Evolutionary conservation across 1,140 invertebrate genomes (phyloP), one percentile per base, ranked within the genome.

Genomic region (Dendrolimus punctatus): DNA sequence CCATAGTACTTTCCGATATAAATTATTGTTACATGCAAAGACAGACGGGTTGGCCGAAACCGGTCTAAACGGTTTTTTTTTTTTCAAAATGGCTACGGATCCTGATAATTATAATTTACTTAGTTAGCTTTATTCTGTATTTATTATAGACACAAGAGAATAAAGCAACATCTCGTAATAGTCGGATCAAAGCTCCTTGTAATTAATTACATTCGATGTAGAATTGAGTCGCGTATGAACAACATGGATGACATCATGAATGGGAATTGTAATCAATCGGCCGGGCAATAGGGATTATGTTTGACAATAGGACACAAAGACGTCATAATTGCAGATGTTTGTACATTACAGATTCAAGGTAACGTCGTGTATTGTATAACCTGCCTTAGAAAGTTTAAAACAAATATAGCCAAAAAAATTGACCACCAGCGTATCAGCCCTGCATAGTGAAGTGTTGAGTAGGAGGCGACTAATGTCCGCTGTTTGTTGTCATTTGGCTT

Each of bases 211-310:
- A 51, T 50, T 38, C 53, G 39, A 46, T 51, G 58, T 53, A 49
- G 49, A 52, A 9, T 48, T 46, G 47, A 50, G 51, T 46, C 56
- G 49, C 54, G 23, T 51, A 41, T 53, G 46, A 53, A 40, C 66
- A 23, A 23, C 23, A 65, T 45, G 57, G 64, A 51, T 41, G 53
- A 58, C 49, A 43, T 49, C 39, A 46, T 64, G 55, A 65, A 68
- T 66, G 60, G 59, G 53, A 60, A 74, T 72, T 72, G 69, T 73
- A 70, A 68, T 77, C 66, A 68, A 69, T 73, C 67, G 69, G 58
- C 55, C 51, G 55, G 57, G 73, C 71, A 74, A 74, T 74, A 50
- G 53, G 71, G 57, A 55, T 64, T 61, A 66, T 63, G 60, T 62
- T 39, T 51, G 52, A 64, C 65, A 65, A 68, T 76, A 58, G 59